Evolutionary conservation across 1,140 invertebrate genomes (phyloP).

Genomic region (Drosophila subpulchrella): DNA sequence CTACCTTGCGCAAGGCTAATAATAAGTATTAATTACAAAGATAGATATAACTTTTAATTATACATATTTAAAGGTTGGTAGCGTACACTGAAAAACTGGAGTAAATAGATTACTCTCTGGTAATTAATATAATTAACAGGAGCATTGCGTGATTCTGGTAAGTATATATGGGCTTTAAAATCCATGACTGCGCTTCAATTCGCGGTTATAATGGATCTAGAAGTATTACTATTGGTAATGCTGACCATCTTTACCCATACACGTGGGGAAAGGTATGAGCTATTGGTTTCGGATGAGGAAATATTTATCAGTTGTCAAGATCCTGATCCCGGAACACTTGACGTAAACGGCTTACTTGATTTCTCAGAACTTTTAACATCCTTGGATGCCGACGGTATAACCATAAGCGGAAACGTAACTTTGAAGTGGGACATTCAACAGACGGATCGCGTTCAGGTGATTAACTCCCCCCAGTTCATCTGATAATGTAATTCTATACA

Average conservation of each 20-base stretch:
- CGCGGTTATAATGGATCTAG: neutral
- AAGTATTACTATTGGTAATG: neutral
- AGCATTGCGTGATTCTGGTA: neutral
- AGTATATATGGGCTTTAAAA: neutral
- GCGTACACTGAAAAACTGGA: neutral
- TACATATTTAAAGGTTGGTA: no score
- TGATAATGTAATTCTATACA: neutral
- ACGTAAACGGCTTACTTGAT: neutral
- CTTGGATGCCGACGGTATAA: neutral
- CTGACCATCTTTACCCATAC: neutral
- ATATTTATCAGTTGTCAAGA: constrained; percentile 1
- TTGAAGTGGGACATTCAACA: constrained; percentile 8
- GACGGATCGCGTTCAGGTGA: constrained; percentile 15
- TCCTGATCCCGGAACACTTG: constrained; percentile 2
- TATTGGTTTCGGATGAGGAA: neutral
- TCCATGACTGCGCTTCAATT: neutral
- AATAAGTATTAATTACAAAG: no score
- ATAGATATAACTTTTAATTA: neutral
- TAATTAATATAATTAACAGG: neutral
- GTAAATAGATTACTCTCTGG: neutral
- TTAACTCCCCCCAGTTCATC: no score
- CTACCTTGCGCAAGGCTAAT: no score
- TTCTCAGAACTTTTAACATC: neutral
- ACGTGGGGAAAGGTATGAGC: neutral
- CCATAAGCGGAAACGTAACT: neutral